phyloP scores from a whole-genome alignment of 2,113 vertebrate genomes.

The Osmerus eperlanus region DNA sequence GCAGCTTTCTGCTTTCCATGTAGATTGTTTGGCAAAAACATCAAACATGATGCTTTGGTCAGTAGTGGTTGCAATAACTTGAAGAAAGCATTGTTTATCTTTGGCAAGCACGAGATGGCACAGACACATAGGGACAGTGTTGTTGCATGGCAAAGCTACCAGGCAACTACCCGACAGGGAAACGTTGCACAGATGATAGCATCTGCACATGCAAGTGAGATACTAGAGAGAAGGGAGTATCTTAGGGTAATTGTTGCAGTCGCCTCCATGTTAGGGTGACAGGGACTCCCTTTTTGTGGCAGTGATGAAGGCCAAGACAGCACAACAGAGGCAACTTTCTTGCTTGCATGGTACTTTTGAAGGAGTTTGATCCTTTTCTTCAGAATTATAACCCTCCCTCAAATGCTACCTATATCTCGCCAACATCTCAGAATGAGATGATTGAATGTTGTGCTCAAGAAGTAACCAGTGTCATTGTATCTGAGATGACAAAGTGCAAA shows the following conservation, averaged over 20 bases:
- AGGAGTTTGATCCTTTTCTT: too few species aligned
- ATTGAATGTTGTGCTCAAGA: too few species aligned
- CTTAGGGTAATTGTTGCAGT: slow-evolving; percentile 14
- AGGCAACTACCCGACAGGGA: slow-evolving; percentile 20
- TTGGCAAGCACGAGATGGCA: slow-evolving; percentile 30
- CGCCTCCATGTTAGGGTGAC: slow-evolving; percentile 25
- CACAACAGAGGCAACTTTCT: too few species aligned
- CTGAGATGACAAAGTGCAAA: too few species aligned
- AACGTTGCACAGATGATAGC: slow-evolving; percentile 19
- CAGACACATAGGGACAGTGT: slow-evolving; percentile 27
- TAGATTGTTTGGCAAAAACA: slow-evolving; percentile 31
- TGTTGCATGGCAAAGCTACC: slow-evolving; percentile 23
- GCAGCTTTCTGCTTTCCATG: slow-evolving; percentile 18
- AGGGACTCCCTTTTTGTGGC: too few species aligned
- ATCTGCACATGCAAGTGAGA: slow-evolving; percentile 11
- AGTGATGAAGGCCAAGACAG: too few species aligned
- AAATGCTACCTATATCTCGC: too few species aligned
- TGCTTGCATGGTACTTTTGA: too few species aligned
- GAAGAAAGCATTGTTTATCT: slow-evolving; percentile 28
- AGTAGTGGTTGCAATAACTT: slow-evolving; percentile 26
- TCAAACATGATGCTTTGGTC: slow-evolving; percentile 21
- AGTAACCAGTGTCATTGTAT: too few species aligned
- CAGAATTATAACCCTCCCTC: too few species aligned
- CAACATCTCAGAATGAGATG: too few species aligned
- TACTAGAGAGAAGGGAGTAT: too few species aligned